Evolutionary conservation across 2,888 invertebrate species (phyloP).

Genomic region (Drosophila helvetica): DNA sequence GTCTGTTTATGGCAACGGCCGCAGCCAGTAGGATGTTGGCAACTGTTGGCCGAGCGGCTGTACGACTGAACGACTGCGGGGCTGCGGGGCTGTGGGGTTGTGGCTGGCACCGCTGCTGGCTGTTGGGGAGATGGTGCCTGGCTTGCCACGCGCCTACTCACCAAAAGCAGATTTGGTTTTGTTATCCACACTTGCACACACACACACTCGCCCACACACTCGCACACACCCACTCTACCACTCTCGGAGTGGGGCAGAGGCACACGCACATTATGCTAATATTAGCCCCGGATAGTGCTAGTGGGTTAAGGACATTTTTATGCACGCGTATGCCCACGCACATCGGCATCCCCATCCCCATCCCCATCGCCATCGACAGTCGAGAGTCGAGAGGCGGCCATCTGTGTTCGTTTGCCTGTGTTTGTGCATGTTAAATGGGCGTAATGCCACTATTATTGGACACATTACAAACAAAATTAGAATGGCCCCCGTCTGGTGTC

Average conservation of each 20-base stretch:
- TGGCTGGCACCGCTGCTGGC: not conserved
- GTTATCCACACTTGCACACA: constrained; percentile 28
- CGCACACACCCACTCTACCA: constrained; percentile 18
- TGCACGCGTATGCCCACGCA: constrained; percentile 54
- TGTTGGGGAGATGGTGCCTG: too few species aligned
- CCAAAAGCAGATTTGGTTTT: constrained; percentile 32
- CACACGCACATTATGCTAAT: constrained; percentile 76
- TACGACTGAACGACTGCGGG: too few species aligned
- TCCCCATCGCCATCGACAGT: constrained; percentile 45
- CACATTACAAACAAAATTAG: constrained; percentile 76
- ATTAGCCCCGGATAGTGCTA: constrained; percentile 67
- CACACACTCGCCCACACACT: constrained; percentile 9
- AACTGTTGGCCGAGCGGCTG: too few species aligned
- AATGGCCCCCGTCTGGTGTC: constrained; percentile 35
- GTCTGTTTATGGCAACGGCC: constrained; percentile 36
- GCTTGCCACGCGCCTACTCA: not conserved
- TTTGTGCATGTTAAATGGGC: constrained; percentile 77
- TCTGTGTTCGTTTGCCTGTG: constrained; percentile 32
- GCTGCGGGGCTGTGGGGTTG: not conserved
- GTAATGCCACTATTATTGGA: constrained; percentile 79
- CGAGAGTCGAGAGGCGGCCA: constrained; percentile 44
- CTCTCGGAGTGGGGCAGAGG: constrained; percentile 27
- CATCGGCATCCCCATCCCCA: constrained; percentile 35
- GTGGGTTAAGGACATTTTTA: constrained; percentile 80
- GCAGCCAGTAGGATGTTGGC: constrained; percentile 1